phyloP scores from a whole-genome alignment of 2,113 vertebrate genomes.

The Cephalopterus ornatus region DNA sequence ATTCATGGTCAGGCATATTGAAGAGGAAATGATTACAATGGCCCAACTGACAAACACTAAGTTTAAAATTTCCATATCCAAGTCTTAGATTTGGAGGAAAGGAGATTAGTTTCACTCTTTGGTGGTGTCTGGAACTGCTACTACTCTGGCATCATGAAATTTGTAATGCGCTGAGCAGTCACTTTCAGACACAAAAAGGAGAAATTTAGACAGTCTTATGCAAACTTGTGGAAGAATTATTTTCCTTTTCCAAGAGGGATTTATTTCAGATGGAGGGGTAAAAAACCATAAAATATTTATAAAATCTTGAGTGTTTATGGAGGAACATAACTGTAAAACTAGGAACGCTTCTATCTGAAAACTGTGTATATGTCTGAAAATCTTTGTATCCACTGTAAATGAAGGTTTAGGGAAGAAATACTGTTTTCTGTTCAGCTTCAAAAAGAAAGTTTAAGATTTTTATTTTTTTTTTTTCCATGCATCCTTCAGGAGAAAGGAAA shows the following conservation, averaged over 20 bases:
- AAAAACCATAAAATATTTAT: not conserved
- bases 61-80: not conserved
- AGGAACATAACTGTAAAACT: not conserved
- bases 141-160: not conserved
- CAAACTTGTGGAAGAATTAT: not conserved
- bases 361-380: not conserved
- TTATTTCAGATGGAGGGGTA: not conserved
- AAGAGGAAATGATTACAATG: not conserved
- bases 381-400: not conserved
- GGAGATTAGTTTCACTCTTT: not conserved
- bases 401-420: not conserved
- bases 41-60: not conserved
- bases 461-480: not conserved
- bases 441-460: not conserved
- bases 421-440: not conserved
- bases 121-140: not conserved
- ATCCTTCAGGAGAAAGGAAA: not conserved
- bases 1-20: not conserved
- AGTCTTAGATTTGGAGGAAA: not conserved
- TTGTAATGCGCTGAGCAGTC: not conserved
- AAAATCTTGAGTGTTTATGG: not conserved
- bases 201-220: not conserved
- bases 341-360: not conserved
- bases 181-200: not conserved
- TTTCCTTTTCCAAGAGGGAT: not conserved